Evolutionary conservation across 2,113 vertebrate genomes (phyloP).

Genomic region (Melospiza georgiana): DNA sequence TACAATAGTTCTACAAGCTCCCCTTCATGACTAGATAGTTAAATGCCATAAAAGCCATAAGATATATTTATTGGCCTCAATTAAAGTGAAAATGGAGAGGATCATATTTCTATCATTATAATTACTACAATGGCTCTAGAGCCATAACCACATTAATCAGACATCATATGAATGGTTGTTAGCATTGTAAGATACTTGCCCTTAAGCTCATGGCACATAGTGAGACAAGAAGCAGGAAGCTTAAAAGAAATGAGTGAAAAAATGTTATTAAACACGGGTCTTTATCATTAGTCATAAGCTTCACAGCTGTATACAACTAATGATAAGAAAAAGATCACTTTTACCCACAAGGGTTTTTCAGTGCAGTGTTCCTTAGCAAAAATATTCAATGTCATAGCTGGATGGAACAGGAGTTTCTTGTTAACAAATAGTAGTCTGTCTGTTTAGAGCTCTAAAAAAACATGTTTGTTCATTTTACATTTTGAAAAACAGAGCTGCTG

Average conservation of each 20-base stretch:
- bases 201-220: not conserved
- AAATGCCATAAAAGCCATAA: not conserved
- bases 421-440: not conserved
- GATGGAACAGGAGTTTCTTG: not conserved
- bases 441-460: not conserved
- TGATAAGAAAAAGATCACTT: not conserved
- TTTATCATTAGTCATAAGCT: not conserved
- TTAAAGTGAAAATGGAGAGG: conserved; percentile 31
- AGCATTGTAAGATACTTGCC: not conserved
- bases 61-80: not conserved
- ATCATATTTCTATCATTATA: not conserved
- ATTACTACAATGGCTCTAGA: conserved; percentile 13
- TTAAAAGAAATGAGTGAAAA: not conserved
- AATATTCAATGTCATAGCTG: not conserved
- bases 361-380: not conserved
- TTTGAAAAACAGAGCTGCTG: conserved; percentile 36
- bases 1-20: not conserved
- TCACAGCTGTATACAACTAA: not conserved
- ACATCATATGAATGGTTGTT: not conserved
- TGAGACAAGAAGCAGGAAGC: not conserved
- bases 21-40: not conserved
- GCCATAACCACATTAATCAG: conserved; percentile 33
- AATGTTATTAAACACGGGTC: not conserved
- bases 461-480: not conserved
- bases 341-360: not conserved